Percentiles rank a stretch among this genome's conserved stretches.
Conservation (phyloP, 2,113 vertebrate genomes). For the Thinocorus orbignyianus region DNA sequence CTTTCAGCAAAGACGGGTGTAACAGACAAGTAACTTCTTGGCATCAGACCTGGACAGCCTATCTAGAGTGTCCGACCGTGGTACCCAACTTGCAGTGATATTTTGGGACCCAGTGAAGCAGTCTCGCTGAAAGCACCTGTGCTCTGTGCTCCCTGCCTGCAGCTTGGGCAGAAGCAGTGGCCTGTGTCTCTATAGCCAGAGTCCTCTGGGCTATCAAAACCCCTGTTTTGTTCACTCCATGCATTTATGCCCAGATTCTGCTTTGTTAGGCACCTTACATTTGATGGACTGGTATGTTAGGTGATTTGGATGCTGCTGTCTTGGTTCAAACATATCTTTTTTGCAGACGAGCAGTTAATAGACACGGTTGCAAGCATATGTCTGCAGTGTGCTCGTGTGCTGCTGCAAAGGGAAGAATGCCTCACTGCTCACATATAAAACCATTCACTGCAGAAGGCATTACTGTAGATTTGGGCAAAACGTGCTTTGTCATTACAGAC, state of each 20-base stretch:
- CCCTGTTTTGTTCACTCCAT: not conserved
- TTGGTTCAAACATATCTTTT: not conserved
- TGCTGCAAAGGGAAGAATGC: not conserved
- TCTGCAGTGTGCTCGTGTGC: accelerated
- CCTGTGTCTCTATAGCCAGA: not conserved
- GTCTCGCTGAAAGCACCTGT: no score
- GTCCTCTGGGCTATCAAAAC: not conserved
- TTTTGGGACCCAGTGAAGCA: not conserved
- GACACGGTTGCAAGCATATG: accelerated
- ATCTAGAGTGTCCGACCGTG: not conserved
- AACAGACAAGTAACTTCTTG: accelerated
- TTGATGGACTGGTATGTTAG: not conserved
- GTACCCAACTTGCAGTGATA: no score
- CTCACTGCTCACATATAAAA: not conserved
- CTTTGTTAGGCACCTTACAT: not conserved
- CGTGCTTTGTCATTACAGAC: not conserved
- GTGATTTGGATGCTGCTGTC: not conserved
- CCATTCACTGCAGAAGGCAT: not conserved
- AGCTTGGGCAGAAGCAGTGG: not conserved
- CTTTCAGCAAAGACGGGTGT: accelerated
- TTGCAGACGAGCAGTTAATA: not conserved
- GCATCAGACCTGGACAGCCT: not conserved
- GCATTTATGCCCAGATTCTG: not conserved
- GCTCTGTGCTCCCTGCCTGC: not conserved
- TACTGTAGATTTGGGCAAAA: not conserved